These are phyloP conservation scores for Leptinotarsa defecta DNA, from an alignment of 1,140 invertebrate genomes.

Conservation along the genomic window DNA sequence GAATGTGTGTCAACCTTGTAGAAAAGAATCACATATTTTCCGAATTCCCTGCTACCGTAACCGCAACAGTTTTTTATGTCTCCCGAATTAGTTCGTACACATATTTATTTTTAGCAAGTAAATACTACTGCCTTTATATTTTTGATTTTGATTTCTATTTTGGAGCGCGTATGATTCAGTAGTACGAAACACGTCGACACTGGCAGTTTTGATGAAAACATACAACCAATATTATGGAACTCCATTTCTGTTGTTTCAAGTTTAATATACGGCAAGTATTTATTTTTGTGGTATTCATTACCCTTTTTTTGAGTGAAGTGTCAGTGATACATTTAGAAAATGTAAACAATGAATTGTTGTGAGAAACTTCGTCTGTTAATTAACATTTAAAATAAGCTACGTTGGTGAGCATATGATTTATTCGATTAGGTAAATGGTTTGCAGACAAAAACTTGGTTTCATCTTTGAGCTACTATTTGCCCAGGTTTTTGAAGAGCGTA, in stretches of 20 bases:
- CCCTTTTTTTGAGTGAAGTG: too few species aligned
- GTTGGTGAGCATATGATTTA: too few species aligned
- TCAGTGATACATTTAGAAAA: too few species aligned
- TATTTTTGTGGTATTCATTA: not conserved
- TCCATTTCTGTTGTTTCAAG: slow-evolving; percentile 41
- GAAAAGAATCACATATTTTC: not conserved
- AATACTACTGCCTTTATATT: slow-evolving; percentile 13
- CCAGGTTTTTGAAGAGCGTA: too few species aligned
- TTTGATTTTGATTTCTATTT: slow-evolving; percentile 21
- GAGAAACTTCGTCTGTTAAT: too few species aligned
- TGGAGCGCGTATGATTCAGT: slow-evolving; percentile 22
- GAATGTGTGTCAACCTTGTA: not conserved
- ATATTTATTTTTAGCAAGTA: slow-evolving; percentile 16
- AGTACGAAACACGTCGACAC: not conserved
- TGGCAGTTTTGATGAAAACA: not conserved
- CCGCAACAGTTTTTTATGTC: slow-evolving; percentile 1
- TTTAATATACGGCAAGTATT: slow-evolving; percentile 45
- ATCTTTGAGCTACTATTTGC: too few species aligned
- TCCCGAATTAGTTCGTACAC: slow-evolving; percentile 4
- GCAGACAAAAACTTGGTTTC: too few species aligned
- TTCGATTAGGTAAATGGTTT: too few species aligned
- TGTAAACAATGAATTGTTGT: too few species aligned
- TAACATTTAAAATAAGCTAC: too few species aligned
- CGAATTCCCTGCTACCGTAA: not conserved
- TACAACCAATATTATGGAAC: slow-evolving; percentile 25